Evolutionary conservation across 2,113 vertebrate genomes (phyloP).

Genomic region (Colius striatus): DNA sequence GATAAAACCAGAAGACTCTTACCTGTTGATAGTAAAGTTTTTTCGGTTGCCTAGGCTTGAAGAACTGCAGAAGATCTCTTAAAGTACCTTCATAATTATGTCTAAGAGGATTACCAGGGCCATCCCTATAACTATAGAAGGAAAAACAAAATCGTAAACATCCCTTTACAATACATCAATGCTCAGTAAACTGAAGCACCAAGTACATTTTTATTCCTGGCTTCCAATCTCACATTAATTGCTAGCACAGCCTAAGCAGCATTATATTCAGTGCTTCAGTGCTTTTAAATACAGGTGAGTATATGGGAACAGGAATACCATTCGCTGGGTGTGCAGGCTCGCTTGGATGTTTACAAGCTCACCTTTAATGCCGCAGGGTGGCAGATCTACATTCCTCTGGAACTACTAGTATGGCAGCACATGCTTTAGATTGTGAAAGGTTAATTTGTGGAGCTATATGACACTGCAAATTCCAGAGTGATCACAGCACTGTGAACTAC

Average conservation of each 20-base stretch:
- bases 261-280: background rate
- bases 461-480: conserved; percentile 40
- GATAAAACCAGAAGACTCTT: conserved; percentile 17
- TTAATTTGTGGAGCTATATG: background rate
- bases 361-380: background rate
- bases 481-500: background rate
- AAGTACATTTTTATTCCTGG: background rate
- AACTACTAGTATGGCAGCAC: background rate
- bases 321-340: background rate
- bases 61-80: conserved; percentile 98
- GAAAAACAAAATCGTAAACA: background rate
- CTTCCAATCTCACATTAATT: background rate
- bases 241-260: background rate
- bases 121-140: conserved; percentile 93
- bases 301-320: background rate
- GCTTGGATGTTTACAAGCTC: background rate
- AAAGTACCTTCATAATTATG: conserved; percentile 99
- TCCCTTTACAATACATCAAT: background rate
- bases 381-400: background rate
- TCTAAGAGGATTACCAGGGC: conserved; percentile 98
- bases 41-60: conserved; percentile 98
- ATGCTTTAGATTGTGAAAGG: background rate
- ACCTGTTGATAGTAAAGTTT: conserved; percentile 99
- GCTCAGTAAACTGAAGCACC: background rate
- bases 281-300: background rate